A percentile compares a stretch with the other conserved stretches of the same genome.
These are phyloP conservation scores for Drosophila melanocephala DNA, from an alignment of 2,888 invertebrate genomes.

Conservation along the genomic window DNA sequence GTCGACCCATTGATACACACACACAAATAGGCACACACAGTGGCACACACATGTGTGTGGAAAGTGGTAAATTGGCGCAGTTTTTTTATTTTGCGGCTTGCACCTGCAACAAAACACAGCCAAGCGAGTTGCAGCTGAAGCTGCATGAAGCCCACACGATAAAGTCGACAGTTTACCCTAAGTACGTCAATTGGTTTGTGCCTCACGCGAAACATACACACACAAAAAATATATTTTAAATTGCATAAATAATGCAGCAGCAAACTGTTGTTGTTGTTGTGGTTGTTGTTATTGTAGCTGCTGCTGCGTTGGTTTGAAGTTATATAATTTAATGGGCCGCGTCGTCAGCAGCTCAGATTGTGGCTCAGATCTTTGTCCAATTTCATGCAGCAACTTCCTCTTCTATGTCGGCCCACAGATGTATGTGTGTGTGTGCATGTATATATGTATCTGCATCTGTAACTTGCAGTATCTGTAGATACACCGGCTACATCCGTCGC, in stretches of 20 bases:
- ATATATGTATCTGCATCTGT: conserved; percentile 12
- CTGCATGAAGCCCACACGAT: conserved; percentile 72
- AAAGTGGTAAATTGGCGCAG: conserved; percentile 66
- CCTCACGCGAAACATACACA: conserved; percentile 38
- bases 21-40: background rate
- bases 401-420: conserved; percentile 34
- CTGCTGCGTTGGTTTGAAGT: conserved; percentile 52
- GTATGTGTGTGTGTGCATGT: background rate
- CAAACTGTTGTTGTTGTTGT: conserved; percentile 23
- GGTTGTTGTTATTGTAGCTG: conserved; percentile 16
- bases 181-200: conserved; percentile 76
- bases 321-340: conserved; percentile 72
- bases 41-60: conserved; percentile 14
- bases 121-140: conserved; percentile 29
- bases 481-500: conserved; percentile 51
- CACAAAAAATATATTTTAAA: conserved; percentile 58
- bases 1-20: conserved; percentile 29
- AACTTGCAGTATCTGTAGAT: conserved; percentile 4
- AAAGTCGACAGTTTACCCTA: conserved; percentile 63
- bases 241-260: conserved; percentile 77
- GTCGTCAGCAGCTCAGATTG: conserved; percentile 29
- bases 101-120: conserved; percentile 60
- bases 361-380: conserved; percentile 67
- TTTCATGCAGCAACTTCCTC: conserved; percentile 63
- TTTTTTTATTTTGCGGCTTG: conserved; percentile 33